Evolutionary conservation across 2,888 invertebrate genomes (phyloP).

Genomic region (Capitulum mitella): DNA sequence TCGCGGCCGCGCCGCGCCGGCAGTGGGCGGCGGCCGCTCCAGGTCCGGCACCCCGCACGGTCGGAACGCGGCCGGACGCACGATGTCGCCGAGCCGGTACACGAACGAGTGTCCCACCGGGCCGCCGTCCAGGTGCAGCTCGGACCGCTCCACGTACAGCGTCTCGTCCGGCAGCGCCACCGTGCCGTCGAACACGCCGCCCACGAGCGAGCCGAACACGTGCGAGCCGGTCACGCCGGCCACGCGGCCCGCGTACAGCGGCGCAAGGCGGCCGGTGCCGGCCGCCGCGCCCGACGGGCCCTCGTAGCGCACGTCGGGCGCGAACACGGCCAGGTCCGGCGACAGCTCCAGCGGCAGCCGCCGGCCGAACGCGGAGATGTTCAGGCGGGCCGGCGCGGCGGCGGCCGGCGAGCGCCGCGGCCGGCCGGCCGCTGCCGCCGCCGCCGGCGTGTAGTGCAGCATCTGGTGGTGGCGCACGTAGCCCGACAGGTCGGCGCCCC

Average conservation of each 20-base stretch:
- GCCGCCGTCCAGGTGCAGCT: slow-evolving; percentile 9
- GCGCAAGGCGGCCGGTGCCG: neutral
- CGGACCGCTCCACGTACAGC: neutral
- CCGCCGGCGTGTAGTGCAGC: neutral
- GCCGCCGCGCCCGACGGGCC: neutral
- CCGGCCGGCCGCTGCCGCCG: neutral
- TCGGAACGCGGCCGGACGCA: neutral
- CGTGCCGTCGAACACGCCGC: slow-evolving; percentile 17
- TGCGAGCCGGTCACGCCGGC: neutral
- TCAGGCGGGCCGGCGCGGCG: neutral
- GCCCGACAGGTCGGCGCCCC: neutral
- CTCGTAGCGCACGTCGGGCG: neutral
- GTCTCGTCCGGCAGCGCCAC: neutral
- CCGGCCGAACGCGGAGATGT: neutral
- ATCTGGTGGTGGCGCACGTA: neutral
- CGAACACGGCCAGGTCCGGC: neutral
- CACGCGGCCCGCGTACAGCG: neutral
- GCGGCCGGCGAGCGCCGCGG: neutral
- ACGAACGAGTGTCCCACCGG: neutral
- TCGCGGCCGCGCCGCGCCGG: too few relatives aligned
- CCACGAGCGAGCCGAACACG: neutral
- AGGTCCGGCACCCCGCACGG: slow-evolving; percentile 2
- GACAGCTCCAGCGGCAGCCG: neutral
- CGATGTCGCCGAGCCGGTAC: neutral
- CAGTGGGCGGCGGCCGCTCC: too few relatives aligned